These are phyloP conservation scores for Orius laevigatus DNA, from an alignment of 1,140 invertebrate genomes.

Conservation along the genomic window DNA sequence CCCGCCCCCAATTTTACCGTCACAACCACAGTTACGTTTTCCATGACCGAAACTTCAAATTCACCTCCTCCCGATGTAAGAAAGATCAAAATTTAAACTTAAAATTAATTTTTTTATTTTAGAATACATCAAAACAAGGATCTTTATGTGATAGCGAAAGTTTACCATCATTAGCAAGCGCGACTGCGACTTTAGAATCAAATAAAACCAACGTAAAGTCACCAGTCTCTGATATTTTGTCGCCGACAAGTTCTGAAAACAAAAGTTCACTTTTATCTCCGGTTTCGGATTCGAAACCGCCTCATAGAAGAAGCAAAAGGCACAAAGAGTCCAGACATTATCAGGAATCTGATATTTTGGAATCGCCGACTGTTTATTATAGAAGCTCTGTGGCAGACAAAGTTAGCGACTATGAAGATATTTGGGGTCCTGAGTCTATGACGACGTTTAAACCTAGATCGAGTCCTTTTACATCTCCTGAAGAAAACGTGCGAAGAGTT, in stretches of 20 bases:
- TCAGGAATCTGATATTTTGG: constrained; percentile 67
- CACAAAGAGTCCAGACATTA: constrained; percentile 40
- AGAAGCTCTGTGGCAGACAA: constrained; percentile 76
- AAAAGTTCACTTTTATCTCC: constrained; percentile 17
- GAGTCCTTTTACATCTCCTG: constrained; percentile 19
- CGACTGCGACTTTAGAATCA: constrained; percentile 15
- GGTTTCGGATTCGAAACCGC: constrained; percentile 26
- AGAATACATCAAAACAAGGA: constrained; percentile 5
- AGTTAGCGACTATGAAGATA: constrained; percentile 85
- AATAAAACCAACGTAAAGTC: constrained; percentile 8
- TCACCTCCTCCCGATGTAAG: constrained; percentile 22
- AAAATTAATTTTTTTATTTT: background rate
- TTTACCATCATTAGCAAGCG: constrained; percentile 16
- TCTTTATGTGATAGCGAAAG: constrained; percentile 17
- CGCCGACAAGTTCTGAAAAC: constrained; percentile 26
- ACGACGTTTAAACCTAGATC: constrained; percentile 23
- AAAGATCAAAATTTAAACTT: constrained; percentile 12
- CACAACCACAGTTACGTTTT: constrained; percentile 66
- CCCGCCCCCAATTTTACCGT: constrained; percentile 52
- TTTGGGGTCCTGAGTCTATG: constrained; percentile 57
- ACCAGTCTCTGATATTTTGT: constrained; percentile 22
- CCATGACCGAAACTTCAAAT: constrained; percentile 37
- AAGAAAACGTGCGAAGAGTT: constrained; percentile 22
- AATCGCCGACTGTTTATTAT: constrained; percentile 66
- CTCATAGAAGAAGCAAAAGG: constrained; percentile 24